Conservation (phyloP, 2,113 vertebrate species). For the Chaetodon trifascialis region DNA sequence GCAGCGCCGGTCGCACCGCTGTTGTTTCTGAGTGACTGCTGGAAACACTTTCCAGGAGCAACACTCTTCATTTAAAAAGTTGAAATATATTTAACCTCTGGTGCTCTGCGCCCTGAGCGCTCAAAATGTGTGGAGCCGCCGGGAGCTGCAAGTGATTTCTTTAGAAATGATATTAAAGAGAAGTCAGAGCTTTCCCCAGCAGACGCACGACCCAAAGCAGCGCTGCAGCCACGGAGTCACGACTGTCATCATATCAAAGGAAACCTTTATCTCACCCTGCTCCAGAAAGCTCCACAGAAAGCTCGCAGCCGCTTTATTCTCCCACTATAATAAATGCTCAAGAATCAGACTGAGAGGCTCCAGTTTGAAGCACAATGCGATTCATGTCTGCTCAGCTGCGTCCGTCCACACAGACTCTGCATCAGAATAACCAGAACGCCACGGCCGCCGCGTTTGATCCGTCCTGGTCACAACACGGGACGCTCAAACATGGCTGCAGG, state of each 20-base stretch:
- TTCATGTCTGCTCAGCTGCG: conserved; percentile 3
- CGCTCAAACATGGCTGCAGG: background rate
- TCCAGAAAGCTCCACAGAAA: conserved; percentile 29
- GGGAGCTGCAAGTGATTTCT: conserved; percentile 45
- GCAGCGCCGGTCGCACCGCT: background rate
- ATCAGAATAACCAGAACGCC: background rate
- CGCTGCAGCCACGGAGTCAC: conserved; percentile 52
- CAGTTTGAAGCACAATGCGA: background rate
- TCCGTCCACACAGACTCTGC: background rate
- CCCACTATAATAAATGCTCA: conserved; percentile 27
- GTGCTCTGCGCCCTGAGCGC: conserved; percentile 13
- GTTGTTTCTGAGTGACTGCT: background rate
- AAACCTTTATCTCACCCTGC: conserved; percentile 53
- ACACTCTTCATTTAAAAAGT: conserved; percentile 41
- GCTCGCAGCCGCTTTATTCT: conserved; percentile 24
- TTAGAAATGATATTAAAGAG: conserved; percentile 62
- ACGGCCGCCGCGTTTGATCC: conserved; percentile 1
- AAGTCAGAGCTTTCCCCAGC: conserved; percentile 51
- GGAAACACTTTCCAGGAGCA: conserved; percentile 42
- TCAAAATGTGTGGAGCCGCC: conserved; percentile 3
- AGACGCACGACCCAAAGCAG: conserved; percentile 40
- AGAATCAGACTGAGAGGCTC: conserved; percentile 18
- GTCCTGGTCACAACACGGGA: background rate
- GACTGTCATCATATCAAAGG: conserved; percentile 60
- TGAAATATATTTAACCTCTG: conserved; percentile 58